Percentiles rank a stretch among this genome's conserved stretches.
phyloP scores from a whole-genome alignment of 2,113 vertebrate genomes.

The Protobothrops mucrosquamatus region DNA sequence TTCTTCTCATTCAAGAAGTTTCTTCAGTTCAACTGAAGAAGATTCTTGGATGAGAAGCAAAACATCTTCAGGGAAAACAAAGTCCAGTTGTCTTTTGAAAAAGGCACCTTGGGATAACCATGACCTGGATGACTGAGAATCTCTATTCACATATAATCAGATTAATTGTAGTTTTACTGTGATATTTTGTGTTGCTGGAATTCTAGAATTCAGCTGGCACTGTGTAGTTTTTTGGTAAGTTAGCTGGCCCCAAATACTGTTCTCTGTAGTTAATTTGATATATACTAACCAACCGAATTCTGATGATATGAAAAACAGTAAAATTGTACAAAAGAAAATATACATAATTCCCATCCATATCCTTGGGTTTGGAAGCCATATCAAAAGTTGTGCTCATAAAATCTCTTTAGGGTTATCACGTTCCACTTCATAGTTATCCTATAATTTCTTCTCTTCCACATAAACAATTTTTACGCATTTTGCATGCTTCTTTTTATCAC shows the following conservation, averaged over 20 bases:
- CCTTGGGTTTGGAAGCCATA: conserved; percentile 35
- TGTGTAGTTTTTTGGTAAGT: background rate
- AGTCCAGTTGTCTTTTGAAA: background rate
- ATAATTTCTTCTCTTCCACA: conserved; percentile 7
- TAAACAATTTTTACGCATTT: conserved; percentile 28
- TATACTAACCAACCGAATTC: background rate
- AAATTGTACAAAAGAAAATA: conserved; percentile 29
- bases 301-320: conserved; percentile 14
- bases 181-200: background rate
- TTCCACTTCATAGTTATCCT: conserved; percentile 31
- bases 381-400: conserved; percentile 29
- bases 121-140: background rate
- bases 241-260: background rate
- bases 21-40: background rate
- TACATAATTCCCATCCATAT: background rate
- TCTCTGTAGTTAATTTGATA: background rate
- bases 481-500: conserved; percentile 38
- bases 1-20: background rate
- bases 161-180: background rate
- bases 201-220: background rate
- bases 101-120: background rate
- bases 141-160: background rate
- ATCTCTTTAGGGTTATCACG: conserved; percentile 23
- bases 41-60: background rate
- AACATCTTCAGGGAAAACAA: background rate